Base-by-base conservation (phyloP, 1,140 invertebrate genomes). In the Tetramorium simillimum region DNA sequence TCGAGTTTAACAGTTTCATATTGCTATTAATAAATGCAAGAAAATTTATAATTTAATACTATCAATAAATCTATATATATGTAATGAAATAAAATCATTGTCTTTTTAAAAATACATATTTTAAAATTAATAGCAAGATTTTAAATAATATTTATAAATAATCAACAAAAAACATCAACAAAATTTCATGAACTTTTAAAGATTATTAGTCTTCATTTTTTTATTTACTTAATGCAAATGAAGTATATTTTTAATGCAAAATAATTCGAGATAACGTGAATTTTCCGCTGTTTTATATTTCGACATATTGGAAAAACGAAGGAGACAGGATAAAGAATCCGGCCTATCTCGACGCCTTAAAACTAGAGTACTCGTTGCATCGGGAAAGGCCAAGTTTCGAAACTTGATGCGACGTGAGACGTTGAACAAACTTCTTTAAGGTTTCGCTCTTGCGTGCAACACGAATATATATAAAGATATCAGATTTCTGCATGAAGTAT, bases 401-500 rank as follows among this genome's bases (percentile, higher is more conserved):
- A 51, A 63, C 3, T 81, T 51, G 85, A 75, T 76, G 58, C 70
- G 58, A 51, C 63, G 53, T 40, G 62, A 58, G 58, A 78, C 63
- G 85, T 40, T 69, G 77, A 67, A 76, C 70, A 76, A 76, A 84
- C 77, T 49, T 46, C 18, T 33, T 62, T 73, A 58, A 62, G 43
- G 21, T 37, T 51, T 24, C 10, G 28, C 24, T 51, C 40, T 88
- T 43, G 87, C 85, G 87, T 88, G 87, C 77, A 56, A 84, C 87
- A 88, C 87, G 87, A 87, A 88, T 84, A 58, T 84, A 70, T 70
- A 78, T 33, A 76, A 67, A 67, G 62, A 84, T 84, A 80, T 87
- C 53, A 67, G 76, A 77, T 87, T 87, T 76, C 40, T 76, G 43
- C 43, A 46, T 28, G 58, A 56, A 67, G 24, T 53, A 43, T 67